Evolutionary conservation across 2,797 vertebrate genomes (phyloP).

Genomic region (Hemibagrus guttatus): DNA sequence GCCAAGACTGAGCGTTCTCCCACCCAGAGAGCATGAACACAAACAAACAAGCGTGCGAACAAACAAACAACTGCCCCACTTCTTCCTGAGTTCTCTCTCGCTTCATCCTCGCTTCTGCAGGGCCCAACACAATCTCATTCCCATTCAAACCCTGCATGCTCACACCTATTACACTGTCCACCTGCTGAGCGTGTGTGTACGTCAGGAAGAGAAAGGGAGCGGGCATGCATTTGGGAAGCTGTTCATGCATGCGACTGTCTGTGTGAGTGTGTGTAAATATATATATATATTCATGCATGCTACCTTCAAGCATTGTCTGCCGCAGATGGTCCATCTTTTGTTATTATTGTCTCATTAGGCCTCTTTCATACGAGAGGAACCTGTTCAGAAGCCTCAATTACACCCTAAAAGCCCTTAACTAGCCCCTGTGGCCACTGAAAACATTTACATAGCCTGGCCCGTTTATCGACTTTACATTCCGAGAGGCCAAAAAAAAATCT

Average conservation of each 20-base stretch:
- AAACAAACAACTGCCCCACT: conserved; percentile 37
- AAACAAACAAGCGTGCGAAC: conserved; percentile 35
- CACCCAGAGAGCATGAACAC: conserved; percentile 38
- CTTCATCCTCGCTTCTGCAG: not conserved
- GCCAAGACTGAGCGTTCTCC: conserved; percentile 37
- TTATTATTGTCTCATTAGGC: conserved; percentile 76
- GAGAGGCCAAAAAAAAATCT: conserved; percentile 43
- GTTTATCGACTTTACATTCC: conserved; percentile 56
- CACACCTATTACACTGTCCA: conserved; percentile 40
- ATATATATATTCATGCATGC: conserved; percentile 50
- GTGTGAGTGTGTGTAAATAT: conserved; percentile 45
- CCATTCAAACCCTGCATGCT: conserved; percentile 32
- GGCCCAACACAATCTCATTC: conserved; percentile 33
- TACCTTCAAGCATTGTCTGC: conserved; percentile 69
- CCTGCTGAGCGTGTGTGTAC: conserved; percentile 30
- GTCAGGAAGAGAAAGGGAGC: conserved; percentile 42
- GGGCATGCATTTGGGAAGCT: conserved; percentile 44
- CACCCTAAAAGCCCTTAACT: conserved; percentile 53
- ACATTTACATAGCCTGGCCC: conserved; percentile 54
- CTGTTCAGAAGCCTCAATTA: conserved; percentile 55
- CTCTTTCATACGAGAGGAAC: conserved; percentile 68
- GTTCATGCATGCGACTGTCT: conserved; percentile 38
- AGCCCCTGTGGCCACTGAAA: conserved; percentile 50
- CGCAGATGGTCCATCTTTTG: conserved; percentile 80
- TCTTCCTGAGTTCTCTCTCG: not conserved